Percentiles rank a stretch among this genome's conserved stretches.
Conservation (phyloP, 2,888 invertebrate species). For the Fissipunctia ypsillon region DNA sequence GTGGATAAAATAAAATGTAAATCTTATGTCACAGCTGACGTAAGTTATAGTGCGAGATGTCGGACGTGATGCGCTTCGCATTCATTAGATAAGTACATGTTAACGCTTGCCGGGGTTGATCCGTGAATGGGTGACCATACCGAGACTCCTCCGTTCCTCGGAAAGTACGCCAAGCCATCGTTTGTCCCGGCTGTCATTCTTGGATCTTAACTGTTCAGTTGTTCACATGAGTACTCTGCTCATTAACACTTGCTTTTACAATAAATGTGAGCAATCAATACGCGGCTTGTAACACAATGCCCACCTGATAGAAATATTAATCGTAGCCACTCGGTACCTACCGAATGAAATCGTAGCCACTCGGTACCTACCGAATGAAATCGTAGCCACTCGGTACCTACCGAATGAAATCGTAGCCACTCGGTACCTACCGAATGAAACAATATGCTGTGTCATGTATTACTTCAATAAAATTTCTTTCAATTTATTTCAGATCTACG, state of each 20-base stretch:
- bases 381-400: too few relatives aligned
- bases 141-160: too few relatives aligned
- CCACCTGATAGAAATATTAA: constrained; percentile 34
- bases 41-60: constrained; percentile 32
- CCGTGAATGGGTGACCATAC: too few relatives aligned
- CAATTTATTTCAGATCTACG: too few relatives aligned
- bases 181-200: too few relatives aligned
- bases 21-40: constrained; percentile 19
- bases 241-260: constrained; percentile 22
- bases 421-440: not conserved
- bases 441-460: not conserved
- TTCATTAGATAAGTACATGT: constrained; percentile 3
- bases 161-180: too few relatives aligned
- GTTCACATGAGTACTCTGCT: constrained; percentile 1
- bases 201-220: not conserved
- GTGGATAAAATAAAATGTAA: constrained; percentile 39
- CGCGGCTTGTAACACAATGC: constrained; percentile 9
- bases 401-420: constrained; percentile 2
- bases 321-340: too few relatives aligned
- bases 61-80: constrained; percentile 26
- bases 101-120: too few relatives aligned
- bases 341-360: not conserved
- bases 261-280: constrained; percentile 10
- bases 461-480: too few relatives aligned
- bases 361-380: too few relatives aligned